phyloP scores from a whole-genome alignment of 2,113 vertebrate genomes.

The Neolamprologus caudopunctatus region DNA sequence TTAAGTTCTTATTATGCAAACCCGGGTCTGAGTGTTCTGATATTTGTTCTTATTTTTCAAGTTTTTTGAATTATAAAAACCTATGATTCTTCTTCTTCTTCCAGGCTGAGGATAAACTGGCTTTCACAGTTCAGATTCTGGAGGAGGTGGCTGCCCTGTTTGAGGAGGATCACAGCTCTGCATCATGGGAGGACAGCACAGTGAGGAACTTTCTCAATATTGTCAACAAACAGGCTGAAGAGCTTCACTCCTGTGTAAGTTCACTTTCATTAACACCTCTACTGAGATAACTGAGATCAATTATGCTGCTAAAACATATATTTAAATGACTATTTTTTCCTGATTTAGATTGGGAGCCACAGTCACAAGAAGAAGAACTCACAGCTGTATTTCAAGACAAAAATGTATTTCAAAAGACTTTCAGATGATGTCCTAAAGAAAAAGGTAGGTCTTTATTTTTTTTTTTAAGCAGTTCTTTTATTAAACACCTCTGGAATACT shows the following conservation, averaged over 20 bases:
- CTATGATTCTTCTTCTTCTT: not conserved
- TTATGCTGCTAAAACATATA: not conserved
- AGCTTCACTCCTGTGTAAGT: conserved; percentile 55
- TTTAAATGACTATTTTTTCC: not conserved
- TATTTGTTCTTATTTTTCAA: not conserved
- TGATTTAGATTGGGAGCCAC: not conserved
- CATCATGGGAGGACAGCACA: conserved; percentile 46
- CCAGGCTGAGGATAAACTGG: conserved; percentile 40
- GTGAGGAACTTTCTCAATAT: conserved; percentile 33
- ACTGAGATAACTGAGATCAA: not conserved
- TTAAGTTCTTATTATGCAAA: not conserved
- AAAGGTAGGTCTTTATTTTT: fast-evolving
- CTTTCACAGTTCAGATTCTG: conserved; percentile 42
- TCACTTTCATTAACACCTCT: not conserved
- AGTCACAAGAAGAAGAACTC: not conserved
- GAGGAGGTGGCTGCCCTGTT: conserved; percentile 31
- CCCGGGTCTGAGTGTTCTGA: not conserved
- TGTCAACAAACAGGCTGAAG: conserved; percentile 11
- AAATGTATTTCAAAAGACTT: conserved; percentile 44
- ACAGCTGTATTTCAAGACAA: not conserved
- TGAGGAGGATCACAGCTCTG: conserved; percentile 14
- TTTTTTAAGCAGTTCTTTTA: fast-evolving
- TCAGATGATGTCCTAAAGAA: not conserved
- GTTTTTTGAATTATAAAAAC: not conserved
- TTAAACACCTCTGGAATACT: not conserved